Percentiles rank a stretch among this genome's conserved stretches.
phyloP scores from a whole-genome alignment of 2,888 invertebrate species.

The Sesia bembeciformis region DNA sequence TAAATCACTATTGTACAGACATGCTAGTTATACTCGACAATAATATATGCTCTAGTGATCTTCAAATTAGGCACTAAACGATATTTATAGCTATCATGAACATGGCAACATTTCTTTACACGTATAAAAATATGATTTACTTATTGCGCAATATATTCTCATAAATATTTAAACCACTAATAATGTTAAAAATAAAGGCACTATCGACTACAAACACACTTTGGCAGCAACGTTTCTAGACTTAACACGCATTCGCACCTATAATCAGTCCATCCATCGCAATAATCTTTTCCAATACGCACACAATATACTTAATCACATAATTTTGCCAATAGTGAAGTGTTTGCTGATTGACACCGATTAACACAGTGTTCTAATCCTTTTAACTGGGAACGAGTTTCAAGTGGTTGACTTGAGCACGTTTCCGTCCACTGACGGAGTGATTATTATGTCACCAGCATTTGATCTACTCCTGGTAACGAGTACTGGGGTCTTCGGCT shows the following conservation, averaged over 20 bases:
- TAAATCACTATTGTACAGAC: not conserved
- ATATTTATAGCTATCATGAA: slow-evolving; percentile 59
- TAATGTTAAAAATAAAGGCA: slow-evolving; percentile 62
- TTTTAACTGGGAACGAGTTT: slow-evolving; percentile 31
- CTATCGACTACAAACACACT: slow-evolving; percentile 76
- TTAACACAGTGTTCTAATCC: slow-evolving; percentile 47
- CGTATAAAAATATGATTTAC: slow-evolving; percentile 68
- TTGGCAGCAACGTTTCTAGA: slow-evolving; percentile 68
- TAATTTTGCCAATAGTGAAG: slow-evolving; percentile 67
- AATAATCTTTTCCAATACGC: slow-evolving; percentile 36
- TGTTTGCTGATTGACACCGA: slow-evolving; percentile 63
- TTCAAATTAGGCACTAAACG: slow-evolving; percentile 17
- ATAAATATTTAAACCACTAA: slow-evolving; percentile 65
- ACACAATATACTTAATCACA: slow-evolving; percentile 55
- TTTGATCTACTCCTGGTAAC: slow-evolving; percentile 84
- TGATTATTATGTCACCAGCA: slow-evolving; percentile 84
- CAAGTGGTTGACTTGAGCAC: slow-evolving; percentile 60
- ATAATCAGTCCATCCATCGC: slow-evolving; percentile 36
- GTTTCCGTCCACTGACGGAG: slow-evolving; percentile 63
- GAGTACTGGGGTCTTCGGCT: slow-evolving; percentile 87
- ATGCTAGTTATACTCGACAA: not conserved
- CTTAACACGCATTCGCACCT: slow-evolving; percentile 40
- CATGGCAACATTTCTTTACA: slow-evolving; percentile 70
- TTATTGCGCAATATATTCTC: slow-evolving; percentile 62
- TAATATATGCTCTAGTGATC: not conserved